Conservation (phyloP, 2,797 vertebrate genomes). For the Catamblyrhynchus diadema region DNA sequence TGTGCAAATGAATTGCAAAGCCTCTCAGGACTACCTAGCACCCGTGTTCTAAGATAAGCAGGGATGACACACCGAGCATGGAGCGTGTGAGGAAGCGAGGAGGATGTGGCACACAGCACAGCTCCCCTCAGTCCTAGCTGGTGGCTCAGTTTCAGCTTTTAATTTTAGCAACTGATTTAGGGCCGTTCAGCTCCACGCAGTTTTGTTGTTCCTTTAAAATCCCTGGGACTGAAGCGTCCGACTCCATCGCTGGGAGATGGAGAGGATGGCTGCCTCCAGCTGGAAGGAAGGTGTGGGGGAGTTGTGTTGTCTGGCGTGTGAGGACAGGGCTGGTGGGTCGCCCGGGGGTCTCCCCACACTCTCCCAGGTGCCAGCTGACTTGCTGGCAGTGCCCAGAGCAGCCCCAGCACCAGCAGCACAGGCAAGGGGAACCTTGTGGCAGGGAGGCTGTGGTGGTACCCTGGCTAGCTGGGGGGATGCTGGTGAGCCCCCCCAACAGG, state of each 20-base stretch:
- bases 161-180: slow-evolving; percentile 50
- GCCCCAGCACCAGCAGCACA: rapidly evolving
- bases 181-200: neutral
- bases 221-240: rapidly evolving
- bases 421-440: rapidly evolving
- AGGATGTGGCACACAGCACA: slow-evolving; percentile 46
- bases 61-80: slow-evolving; percentile 44
- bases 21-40: neutral
- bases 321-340: neutral
- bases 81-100: slow-evolving; percentile 47
- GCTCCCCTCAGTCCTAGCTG: neutral
- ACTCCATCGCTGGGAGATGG: neutral
- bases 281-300: neutral
- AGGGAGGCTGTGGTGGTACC: neutral
- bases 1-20: neutral
- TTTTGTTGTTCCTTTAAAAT: slow-evolving; percentile 40
- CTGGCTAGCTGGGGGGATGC: neutral
- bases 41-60: slow-evolving; percentile 4
- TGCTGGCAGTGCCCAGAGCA: neutral
- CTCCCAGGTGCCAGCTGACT: neutral
- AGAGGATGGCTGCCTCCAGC: neutral
- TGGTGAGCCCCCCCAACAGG: rapidly evolving
- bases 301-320: neutral
- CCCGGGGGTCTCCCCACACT: neutral
- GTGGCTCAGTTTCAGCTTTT: slow-evolving; percentile 56